phyloP scores from a whole-genome alignment of 30 jellyfish, hydroid and myxozoan species.

The Hydractinia echinata region DNA sequence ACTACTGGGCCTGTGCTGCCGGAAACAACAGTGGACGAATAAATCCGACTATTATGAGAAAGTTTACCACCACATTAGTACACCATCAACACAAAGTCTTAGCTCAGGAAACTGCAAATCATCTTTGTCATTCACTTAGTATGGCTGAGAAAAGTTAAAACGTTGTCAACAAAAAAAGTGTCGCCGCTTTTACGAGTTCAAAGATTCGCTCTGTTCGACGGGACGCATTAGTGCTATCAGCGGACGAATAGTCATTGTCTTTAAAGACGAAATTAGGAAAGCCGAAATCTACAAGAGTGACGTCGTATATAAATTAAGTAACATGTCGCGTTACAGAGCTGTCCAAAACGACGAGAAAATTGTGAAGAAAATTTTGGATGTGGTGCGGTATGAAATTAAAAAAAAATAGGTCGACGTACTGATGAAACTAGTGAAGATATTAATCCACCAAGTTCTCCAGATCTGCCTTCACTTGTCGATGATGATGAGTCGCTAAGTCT shows the following conservation, averaged over 20 bases:
- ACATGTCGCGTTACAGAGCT: background rate
- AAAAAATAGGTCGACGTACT: too few relatives aligned
- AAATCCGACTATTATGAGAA: slow-evolving; percentile 25
- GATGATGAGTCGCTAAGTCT: too few relatives aligned
- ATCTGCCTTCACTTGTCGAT: too few relatives aligned
- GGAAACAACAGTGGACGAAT: slow-evolving; percentile 11
- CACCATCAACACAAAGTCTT: slow-evolving; percentile 23
- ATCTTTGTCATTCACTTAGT: slow-evolving; percentile 12
- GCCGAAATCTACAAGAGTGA: background rate
- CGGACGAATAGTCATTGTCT: background rate
- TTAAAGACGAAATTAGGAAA: background rate
- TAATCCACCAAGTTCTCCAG: too few relatives aligned
- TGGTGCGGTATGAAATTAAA: slow-evolving; percentile 17
- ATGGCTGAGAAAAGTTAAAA: slow-evolving; percentile 18
- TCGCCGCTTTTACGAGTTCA: slow-evolving; percentile 9
- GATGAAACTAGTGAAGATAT: too few relatives aligned
- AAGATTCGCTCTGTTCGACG: slow-evolving; percentile 16
- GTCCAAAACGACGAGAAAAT: background rate
- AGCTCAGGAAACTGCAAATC: slow-evolving; percentile 13
- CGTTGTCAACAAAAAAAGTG: slow-evolving; percentile 12
- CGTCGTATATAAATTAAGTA: background rate
- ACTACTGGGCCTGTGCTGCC: slow-evolving; percentile 13
- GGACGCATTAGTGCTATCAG: background rate
- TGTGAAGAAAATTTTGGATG: slow-evolving; percentile 15
- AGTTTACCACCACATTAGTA: slow-evolving; percentile 26